Evolutionary conservation across 2,797 vertebrate species (phyloP).

Genomic region (Dromococcyx pavoninus): DNA sequence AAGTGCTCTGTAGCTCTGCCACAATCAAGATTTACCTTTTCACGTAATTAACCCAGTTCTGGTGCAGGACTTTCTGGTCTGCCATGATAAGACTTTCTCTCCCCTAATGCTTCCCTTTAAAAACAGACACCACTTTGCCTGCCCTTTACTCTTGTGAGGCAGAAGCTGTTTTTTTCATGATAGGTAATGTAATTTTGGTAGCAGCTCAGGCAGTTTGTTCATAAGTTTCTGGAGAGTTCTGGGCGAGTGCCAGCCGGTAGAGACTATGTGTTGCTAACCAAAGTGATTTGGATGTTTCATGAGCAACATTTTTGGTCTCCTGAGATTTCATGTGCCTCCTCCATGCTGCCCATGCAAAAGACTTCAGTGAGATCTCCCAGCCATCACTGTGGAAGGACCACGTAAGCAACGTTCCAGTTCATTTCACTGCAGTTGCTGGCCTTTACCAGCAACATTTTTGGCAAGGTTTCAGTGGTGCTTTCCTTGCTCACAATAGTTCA

Average conservation of each 20-base stretch:
- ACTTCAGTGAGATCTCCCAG: neutral
- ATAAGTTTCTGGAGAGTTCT: slow-evolving; percentile 46
- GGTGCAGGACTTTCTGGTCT: slow-evolving; percentile 4
- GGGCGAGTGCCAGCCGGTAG: neutral
- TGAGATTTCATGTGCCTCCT: neutral
- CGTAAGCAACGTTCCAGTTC: neutral
- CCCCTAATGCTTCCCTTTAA: neutral
- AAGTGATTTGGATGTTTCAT: neutral
- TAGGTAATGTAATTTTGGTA: slow-evolving; percentile 11
- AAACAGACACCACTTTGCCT: neutral
- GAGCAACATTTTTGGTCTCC: neutral
- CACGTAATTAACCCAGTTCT: neutral
- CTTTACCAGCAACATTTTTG: slow-evolving; percentile 58
- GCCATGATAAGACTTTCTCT: slow-evolving; percentile 14
- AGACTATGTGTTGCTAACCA: neutral
- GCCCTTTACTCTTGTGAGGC: neutral
- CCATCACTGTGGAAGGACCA: neutral
- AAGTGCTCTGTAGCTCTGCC: slow-evolving; percentile 19
- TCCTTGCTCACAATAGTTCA: slow-evolving; percentile 65
- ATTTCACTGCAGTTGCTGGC: slow-evolving; percentile 37
- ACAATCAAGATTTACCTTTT: neutral
- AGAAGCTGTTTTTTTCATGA: neutral
- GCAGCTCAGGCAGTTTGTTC: neutral
- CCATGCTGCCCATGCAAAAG: neutral
- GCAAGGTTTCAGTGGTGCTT: slow-evolving; percentile 67